Evolutionary conservation across 92 coral and sea anemone genomes (phyloP), one percentile per base, ranked within the genome.

Genomic region (Pocillopora grandis): DNA sequence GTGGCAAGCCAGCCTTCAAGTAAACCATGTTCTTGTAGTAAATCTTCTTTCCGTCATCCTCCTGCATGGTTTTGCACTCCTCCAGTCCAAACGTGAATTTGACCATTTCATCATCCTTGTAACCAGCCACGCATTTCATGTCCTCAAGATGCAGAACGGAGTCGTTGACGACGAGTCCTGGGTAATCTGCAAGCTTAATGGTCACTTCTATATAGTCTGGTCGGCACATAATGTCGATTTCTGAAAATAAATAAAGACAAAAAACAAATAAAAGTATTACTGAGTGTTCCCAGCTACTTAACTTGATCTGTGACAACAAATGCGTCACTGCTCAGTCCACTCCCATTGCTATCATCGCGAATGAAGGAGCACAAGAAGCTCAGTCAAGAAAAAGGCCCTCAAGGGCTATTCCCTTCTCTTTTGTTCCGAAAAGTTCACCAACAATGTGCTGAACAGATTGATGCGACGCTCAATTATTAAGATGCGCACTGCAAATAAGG

Each of bases 171-270:
- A 90, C 58, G 62, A 84, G 63, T 21, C 85, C 90, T 42, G 92
- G 88, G 19, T 78, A 69, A 37, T 76, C 66, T 9, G 58, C 36
- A 20, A 57, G 17, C 74, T 73, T 67, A 2, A 91, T 31, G 64
- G 65, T 17, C 12, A 90, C 92, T 58, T 88, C 91, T 75, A 91
- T 91, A 86, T 88, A 91, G 79, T 91, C 94, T 15, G 79, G n/a
- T 1, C 1, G 10, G 61, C 86, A 82, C 20, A 82, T 79, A 37
- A 82, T 79, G 10, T 27, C 36, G 57, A 82, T 73, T 49, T 82
- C 86, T 82, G 48, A 5, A 72, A 21, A 18, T 2, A 12, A 62
- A 42, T 36, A 23, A 66, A 36, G 14, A 20, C 71, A 64, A 23
- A 66, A 59, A 21, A 20, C 71, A 19, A 12, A 35, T 42, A 3